Conservation (phyloP, 1,140 invertebrate species). For the Penaeus vannamei region DNA sequence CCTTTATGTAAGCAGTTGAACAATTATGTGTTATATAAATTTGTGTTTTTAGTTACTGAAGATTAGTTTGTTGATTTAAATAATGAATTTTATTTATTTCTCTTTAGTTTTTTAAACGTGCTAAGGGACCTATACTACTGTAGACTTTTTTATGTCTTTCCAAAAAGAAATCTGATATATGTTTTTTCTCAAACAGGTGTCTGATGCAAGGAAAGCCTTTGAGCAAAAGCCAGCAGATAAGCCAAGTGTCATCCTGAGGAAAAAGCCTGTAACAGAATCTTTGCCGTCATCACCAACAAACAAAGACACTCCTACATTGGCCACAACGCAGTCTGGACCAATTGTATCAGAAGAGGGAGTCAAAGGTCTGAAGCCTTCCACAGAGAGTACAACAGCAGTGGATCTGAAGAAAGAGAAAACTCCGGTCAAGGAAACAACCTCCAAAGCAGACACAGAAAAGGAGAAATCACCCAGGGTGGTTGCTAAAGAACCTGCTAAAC, state of each 20-base stretch:
- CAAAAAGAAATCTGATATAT: neutral
- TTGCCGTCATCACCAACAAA: conserved; percentile 38
- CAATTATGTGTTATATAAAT: too few species aligned
- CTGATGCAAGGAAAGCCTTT: conserved; percentile 69
- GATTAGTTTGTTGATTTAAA: too few species aligned
- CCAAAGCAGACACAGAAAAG: neutral
- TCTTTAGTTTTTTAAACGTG: neutral
- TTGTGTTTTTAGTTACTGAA: too few species aligned
- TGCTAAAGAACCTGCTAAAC: neutral
- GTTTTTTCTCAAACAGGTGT: conserved; percentile 65
- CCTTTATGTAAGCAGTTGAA: too few species aligned
- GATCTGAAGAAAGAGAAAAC: conserved; percentile 38
- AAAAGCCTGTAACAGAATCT: conserved; percentile 50
- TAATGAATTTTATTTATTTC: neutral
- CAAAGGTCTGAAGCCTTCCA: neutral
- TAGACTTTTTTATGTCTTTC: too few species aligned
- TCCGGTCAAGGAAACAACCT: conserved; percentile 45
- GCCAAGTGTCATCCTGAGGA: conserved; percentile 45
- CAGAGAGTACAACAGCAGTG: neutral
- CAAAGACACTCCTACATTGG: conserved; percentile 40
- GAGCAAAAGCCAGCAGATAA: conserved; percentile 67
- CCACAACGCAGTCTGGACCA: conserved; percentile 51
- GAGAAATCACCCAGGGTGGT: conserved; percentile 37
- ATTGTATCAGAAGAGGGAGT: conserved; percentile 26
- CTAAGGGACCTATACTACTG: too few species aligned